A percentile compares a stretch with the other conserved stretches of the same genome.
Evolutionary conservation across 2,113 vertebrate species (phyloP).

Genomic region (Peromyscus maniculatus): DNA sequence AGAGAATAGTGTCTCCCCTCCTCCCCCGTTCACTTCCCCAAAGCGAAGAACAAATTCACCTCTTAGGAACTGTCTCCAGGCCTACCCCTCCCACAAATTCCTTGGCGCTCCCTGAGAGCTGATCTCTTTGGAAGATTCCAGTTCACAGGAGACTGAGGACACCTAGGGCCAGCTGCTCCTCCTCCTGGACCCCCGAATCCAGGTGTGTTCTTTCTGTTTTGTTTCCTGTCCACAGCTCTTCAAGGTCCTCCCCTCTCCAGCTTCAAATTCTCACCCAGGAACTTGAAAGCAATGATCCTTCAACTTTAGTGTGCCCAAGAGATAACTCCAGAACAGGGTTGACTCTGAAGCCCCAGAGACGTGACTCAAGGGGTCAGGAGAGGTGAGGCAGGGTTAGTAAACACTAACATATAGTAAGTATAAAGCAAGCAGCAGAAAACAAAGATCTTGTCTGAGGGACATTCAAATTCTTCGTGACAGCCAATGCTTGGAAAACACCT

Average conservation of each 20-base stretch:
- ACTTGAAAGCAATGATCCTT: background rate
- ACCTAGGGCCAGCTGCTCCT: background rate
- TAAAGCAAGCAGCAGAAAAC: constrained; percentile 60
- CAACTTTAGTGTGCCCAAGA: background rate
- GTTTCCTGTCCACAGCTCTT: background rate
- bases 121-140: constrained; percentile 1
- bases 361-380: background rate
- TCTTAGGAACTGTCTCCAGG: constrained; percentile 24
- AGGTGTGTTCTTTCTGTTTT: constrained; percentile 23
- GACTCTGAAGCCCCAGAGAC: constrained; percentile 1
- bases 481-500: constrained; percentile 20
- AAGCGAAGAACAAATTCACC: constrained; percentile 52
- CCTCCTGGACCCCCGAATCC: background rate
- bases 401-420: background rate
- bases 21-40: constrained; percentile 8
- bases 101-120: background rate
- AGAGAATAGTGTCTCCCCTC: constrained; percentile 44
- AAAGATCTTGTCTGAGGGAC: constrained; percentile 16
- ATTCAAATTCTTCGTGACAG: constrained; percentile 55
- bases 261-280: background rate
- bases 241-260: background rate
- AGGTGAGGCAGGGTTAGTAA: background rate
- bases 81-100: background rate
- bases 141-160: constrained; percentile 41
- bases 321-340: background rate